Conservation (phyloP, 2,113 vertebrate species). For the Pseudorhombus dupliciocellatus region DNA sequence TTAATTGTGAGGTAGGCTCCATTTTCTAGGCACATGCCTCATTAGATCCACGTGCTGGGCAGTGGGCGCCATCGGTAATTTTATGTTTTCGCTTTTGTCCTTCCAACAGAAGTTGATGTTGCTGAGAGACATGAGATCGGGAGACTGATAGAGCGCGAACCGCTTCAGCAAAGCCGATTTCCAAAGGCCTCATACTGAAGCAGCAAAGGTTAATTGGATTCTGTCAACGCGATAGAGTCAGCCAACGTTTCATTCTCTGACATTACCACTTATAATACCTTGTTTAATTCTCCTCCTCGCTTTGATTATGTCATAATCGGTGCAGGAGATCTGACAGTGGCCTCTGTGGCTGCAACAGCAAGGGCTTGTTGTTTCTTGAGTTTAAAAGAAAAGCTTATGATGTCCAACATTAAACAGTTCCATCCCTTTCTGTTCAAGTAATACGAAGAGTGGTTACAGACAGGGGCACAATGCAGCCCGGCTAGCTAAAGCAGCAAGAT, state of each 20-base stretch:
- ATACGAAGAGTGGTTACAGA: conserved; percentile 14
- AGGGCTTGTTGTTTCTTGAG: not conserved
- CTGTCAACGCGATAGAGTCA: conserved; percentile 33
- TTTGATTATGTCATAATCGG: conserved; percentile 26
- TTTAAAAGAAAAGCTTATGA: not conserved
- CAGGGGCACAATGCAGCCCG: not conserved
- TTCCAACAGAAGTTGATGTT: conserved; percentile 40
- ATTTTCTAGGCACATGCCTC: conserved; percentile 8
- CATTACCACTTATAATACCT: conserved; percentile 11
- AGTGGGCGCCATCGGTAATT: conserved; percentile 24
- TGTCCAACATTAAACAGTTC: not conserved
- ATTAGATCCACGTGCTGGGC: conserved; percentile 18
- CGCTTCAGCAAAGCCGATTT: conserved; percentile 22
- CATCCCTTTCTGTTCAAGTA: conserved; percentile 13
- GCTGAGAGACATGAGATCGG: conserved; percentile 29
- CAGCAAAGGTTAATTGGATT: conserved; percentile 61
- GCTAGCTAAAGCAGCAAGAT: not conserved
- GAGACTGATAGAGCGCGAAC: conserved; percentile 5
- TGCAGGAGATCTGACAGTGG: not conserved
- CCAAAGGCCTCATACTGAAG: conserved; percentile 25
- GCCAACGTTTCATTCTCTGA: conserved; percentile 26
- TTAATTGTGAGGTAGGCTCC: conserved; percentile 20
- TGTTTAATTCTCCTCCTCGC: conserved; percentile 24
- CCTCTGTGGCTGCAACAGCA: not conserved
- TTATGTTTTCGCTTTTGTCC: conserved; percentile 3